Conservation (phyloP, 92 coral and sea anemone species). For the Muricea muricata region DNA sequence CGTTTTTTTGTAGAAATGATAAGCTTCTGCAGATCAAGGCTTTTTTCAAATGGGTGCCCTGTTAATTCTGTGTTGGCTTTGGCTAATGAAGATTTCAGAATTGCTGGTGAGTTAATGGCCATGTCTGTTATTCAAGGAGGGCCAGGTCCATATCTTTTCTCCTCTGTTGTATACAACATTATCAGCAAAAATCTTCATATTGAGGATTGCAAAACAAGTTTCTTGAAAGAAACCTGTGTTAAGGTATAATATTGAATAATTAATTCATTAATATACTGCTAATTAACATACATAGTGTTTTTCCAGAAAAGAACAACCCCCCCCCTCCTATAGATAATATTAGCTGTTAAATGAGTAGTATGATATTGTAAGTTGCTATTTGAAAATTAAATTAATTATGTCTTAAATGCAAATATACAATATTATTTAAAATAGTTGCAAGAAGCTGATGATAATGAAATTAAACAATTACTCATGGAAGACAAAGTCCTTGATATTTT, state of each 20-base stretch:
- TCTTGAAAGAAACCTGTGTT: neutral
- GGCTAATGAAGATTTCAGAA: neutral
- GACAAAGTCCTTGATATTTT: slow-evolving; percentile 59
- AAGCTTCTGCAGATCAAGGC: neutral
- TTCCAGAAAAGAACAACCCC: no score
- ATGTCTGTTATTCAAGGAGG: no score
- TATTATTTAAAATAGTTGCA: no score
- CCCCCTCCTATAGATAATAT: no score
- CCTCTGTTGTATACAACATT: neutral
- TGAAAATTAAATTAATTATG: no score
- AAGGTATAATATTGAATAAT: neutral
- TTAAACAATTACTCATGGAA: slow-evolving; percentile 34
- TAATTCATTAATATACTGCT: no score
- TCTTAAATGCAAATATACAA: no score
- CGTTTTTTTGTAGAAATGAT: neutral
- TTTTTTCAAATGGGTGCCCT: neutral
- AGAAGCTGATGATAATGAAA: slow-evolving; percentile 12
- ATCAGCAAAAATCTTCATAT: neutral
- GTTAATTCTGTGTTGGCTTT: neutral
- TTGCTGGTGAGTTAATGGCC: no score
- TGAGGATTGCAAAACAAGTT: neutral
- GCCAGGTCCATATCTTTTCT: neutral
- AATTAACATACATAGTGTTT: no score
- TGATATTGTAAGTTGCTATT: neutral
- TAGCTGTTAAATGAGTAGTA: neutral